Evolutionary conservation across 1,140 invertebrate genomes (phyloP), one percentile per base, ranked within the genome.

Genomic region (Eupeodes corollae): DNA sequence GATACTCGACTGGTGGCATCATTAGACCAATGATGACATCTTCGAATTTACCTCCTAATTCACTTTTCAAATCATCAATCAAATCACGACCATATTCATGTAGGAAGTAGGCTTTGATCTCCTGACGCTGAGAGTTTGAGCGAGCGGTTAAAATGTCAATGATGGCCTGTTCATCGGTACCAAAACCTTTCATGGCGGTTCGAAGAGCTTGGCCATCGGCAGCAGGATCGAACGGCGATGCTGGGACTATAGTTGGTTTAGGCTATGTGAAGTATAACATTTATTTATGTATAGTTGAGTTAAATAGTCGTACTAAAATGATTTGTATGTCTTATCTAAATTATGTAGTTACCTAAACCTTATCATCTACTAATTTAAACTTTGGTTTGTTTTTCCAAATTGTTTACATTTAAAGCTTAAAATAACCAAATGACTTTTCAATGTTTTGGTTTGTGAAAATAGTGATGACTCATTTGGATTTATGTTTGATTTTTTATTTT

Each of bases 41-140:
- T 61, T 88, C 83, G 61, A 86, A 86, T 59, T 84, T 78, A 31
- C 85, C 86, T 42, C 79, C 76, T 35, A 88, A 61, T 61, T 89
- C 86, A 26, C 77, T 78, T 58, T 86, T 84, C 14, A 90, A 60
- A 54, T 88, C 84, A 38, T 80, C 78, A 18, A 84, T 76, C 45
- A 89, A 59, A 63, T 88, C 78, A 73, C 86, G 56, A 47, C 84
- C 85, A 70, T 82, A 88, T 68, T 86, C 82, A 26, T 75, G 71
- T 43, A 82, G 82, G 62, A 84, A 91, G 3, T 73, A 73, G 15
- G 74, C 63, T 3, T 73, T 65, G 35, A 90, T 84, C 44, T 81
- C 70, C 55, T 79, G 78, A 6, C 88, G 70, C 61, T 88, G 85
- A 1, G 55, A 58, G 56, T 80, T 83, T 21, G 77, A 77, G 32